These are phyloP conservation scores for Sprattus sprattus DNA, from an alignment of 2,113 vertebrate genomes.

Conservation along the genomic window DNA sequence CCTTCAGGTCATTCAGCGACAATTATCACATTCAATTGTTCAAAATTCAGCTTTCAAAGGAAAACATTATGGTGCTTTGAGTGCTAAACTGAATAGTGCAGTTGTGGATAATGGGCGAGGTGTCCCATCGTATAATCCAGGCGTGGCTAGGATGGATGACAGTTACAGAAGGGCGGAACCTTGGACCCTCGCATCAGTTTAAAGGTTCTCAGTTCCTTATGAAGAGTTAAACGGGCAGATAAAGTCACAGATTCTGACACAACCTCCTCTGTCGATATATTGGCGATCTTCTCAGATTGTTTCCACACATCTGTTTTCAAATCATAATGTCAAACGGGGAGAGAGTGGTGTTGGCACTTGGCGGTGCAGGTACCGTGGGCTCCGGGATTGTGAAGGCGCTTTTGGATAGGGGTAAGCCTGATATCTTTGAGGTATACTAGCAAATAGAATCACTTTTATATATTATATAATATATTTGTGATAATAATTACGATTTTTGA, in stretches of 20 bases:
- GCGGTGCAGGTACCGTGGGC: constrained; percentile 78
- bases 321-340: constrained; percentile 72
- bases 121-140: constrained; percentile 24
- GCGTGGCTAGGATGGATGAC: constrained; percentile 53
- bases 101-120: not conserved
- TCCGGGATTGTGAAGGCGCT: constrained; percentile 76
- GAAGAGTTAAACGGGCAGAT: constrained; percentile 22
- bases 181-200: constrained; percentile 37
- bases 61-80: too few relatives aligned
- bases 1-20: too few relatives aligned
- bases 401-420: constrained; percentile 76
- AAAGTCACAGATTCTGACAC: constrained; percentile 14
- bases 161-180: constrained; percentile 49
- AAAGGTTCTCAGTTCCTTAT: constrained; percentile 49
- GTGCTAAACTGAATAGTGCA: not conserved
- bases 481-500: too few relatives aligned
- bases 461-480: not conserved
- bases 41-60: too few relatives aligned
- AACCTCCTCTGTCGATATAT: constrained; percentile 25
- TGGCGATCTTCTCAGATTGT: not conserved
- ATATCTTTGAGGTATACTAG: not conserved
- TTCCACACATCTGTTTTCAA: constrained; percentile 5
- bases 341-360: constrained; percentile 75
- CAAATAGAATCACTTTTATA: not conserved
- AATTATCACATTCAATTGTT: too few relatives aligned